Evolutionary conservation across 2,888 invertebrate genomes (phyloP), one percentile per base, ranked within the genome.

Genomic region (Nebria brevicollis): DNA sequence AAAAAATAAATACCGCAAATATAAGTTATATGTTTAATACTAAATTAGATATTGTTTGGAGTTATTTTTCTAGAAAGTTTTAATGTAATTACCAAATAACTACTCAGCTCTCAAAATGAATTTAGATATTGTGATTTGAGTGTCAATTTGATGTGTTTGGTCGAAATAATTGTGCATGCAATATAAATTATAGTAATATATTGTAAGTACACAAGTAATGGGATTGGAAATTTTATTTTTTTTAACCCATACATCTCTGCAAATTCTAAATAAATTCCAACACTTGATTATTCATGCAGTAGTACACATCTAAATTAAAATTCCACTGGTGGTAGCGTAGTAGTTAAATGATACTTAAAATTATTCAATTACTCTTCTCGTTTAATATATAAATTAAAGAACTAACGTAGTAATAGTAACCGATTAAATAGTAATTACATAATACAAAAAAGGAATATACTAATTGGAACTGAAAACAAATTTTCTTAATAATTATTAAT

Each of bases 211-310:
- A 7, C 54, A 54, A 54, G 8, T 54, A 54, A 68, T 68, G 68
- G n/a, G 26, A 78, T 66, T 78, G 78, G 74, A 78, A 78, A 78
- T 73, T 78, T 78, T 78, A 78, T 78, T 78, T 65, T 20, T 20
- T 74, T 43, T 78, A 74, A 74, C 73, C 78, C 78, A 64, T 78
- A 78, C 78, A 78, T 78, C 74, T 74, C 74, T 66, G 78, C 73
- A 78, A 78, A 73, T 65, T 41, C 65, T 73, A 78, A 65, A 66
- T 73, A 54, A 41, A 66, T 66, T 73, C 43, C 78, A 78, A 78
- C 78, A 65, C 25, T 42, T 72, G 20, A 64, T 43, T 34, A 54
- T 54, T n/a, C 42, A 72, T 34, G 43, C 64, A n/a, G 54, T 64
- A 77, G n/a, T 77, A 77, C 65, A 77, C 72, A 77, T 70, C 72